A percentile compares a stretch with the other conserved stretches of the same genome.
These are phyloP conservation scores for Pangasianodon hypophthalmus DNA, from an alignment of 2,113 vertebrate genomes.

Conservation along the genomic window DNA sequence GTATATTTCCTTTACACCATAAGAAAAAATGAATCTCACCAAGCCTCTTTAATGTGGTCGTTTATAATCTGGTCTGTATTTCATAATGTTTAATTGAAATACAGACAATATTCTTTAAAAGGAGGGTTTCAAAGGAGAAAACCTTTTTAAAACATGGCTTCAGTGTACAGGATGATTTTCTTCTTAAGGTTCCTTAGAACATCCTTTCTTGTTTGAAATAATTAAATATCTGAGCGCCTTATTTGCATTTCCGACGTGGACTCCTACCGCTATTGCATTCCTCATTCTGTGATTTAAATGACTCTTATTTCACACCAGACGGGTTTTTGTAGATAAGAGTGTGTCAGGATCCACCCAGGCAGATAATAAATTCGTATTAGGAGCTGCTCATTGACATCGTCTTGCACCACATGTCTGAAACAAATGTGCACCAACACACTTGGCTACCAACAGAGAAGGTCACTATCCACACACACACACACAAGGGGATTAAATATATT, in stretches of 20 bases:
- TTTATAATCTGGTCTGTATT: not conserved
- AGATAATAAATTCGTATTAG: not conserved
- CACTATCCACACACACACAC: not conserved
- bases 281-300: not conserved
- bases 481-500: not conserved
- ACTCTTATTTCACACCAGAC: not conserved
- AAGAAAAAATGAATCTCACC: not conserved
- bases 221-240: not conserved
- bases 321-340: slow-evolving; percentile 10
- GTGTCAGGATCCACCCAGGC: not conserved
- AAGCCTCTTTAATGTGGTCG: not conserved
- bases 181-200: not conserved
- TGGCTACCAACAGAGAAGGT: not conserved
- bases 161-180: not conserved
- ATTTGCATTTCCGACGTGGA: not conserved
- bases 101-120: not conserved
- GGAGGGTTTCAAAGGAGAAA: not conserved
- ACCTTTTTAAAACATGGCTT: not conserved
- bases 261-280: not conserved
- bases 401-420: not conserved
- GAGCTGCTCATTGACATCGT: not conserved
- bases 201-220: not conserved
- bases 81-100: not conserved
- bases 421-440: not conserved
- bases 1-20: not conserved